Conservation (phyloP, 2,888 invertebrate genomes). For the Leptopilina myrica region DNA sequence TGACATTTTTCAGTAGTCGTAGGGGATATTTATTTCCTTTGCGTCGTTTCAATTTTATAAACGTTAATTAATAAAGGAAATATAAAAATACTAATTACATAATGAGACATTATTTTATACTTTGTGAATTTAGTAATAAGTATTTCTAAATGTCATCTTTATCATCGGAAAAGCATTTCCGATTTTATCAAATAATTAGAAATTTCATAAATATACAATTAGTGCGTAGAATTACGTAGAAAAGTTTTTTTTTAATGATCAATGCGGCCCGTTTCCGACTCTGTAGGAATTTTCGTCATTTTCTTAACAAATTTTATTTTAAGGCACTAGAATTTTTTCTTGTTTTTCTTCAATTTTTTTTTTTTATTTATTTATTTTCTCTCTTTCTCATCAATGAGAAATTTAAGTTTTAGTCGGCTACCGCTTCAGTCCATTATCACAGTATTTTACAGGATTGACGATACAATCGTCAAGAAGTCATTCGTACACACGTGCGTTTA, state of each 20-base stretch:
- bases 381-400: conserved; percentile 4
- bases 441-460: conserved; percentile 15
- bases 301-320: not conserved
- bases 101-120: not conserved
- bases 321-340: not conserved
- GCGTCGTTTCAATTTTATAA: too few relatives aligned
- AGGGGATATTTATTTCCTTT: too few relatives aligned
- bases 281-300: not conserved
- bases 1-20: too few relatives aligned
- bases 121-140: not conserved
- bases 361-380: not conserved
- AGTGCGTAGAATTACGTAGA: conserved; percentile 28
- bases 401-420: conserved; percentile 53
- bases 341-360: not conserved
- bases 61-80: not conserved
- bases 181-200: conserved; percentile 36
- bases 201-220: conserved; percentile 14
- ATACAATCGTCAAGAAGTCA: not conserved
- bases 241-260: conserved; percentile 25
- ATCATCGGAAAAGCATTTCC: conserved; percentile 46
- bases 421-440: conserved; percentile 55
- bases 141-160: not conserved
- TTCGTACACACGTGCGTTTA: not conserved
- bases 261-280: conserved; percentile 13
- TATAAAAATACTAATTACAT: conserved; percentile 17